These are phyloP conservation scores for Cheilosia scutellata DNA, from an alignment of 2,888 invertebrate genomes.

Conservation along the genomic window DNA sequence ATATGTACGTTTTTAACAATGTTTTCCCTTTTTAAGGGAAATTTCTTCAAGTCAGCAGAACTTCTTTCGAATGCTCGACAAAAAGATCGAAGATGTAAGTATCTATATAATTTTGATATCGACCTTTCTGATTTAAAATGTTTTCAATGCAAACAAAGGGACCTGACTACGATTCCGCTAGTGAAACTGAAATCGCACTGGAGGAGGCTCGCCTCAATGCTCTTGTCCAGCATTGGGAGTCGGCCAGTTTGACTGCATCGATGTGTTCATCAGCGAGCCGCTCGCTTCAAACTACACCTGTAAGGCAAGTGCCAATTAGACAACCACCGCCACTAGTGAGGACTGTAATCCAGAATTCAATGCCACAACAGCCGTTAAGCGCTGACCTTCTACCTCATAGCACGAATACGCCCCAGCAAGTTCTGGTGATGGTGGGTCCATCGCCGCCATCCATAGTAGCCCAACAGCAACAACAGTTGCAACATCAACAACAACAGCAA, in stretches of 20 bases:
- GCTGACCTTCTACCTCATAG: constrained; percentile 83
- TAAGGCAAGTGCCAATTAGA: constrained; percentile 83
- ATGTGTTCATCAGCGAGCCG: constrained; percentile 85
- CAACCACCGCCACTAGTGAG: constrained; percentile 79
- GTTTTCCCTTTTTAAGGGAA: constrained; percentile 87
- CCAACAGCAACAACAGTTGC: constrained; percentile 75
- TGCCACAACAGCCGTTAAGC: constrained; percentile 77
- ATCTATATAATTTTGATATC: constrained; percentile 18
- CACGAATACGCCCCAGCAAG: constrained; percentile 62
- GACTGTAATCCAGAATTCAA: constrained; percentile 78
- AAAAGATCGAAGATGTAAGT: constrained; percentile 94
- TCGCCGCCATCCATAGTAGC: constrained; percentile 72
- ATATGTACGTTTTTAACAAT: constrained; percentile 60
- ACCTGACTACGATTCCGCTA: constrained; percentile 91
- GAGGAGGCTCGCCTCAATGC: constrained; percentile 88
- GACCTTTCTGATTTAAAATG: not conserved
- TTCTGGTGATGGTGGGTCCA: constrained; percentile 62
- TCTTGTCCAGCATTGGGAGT: constrained; percentile 91
- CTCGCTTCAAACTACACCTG: constrained; percentile 85
- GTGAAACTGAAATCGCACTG: constrained; percentile 89
- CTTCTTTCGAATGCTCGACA: constrained; percentile 96
- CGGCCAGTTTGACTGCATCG: constrained; percentile 87
- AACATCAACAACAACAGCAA: constrained; percentile 77
- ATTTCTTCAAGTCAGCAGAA: constrained; percentile 95
- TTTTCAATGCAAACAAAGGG: constrained; percentile 85